phyloP scores from a whole-genome alignment of 1,140 invertebrate genomes.

The Drosophila guanche region DNA sequence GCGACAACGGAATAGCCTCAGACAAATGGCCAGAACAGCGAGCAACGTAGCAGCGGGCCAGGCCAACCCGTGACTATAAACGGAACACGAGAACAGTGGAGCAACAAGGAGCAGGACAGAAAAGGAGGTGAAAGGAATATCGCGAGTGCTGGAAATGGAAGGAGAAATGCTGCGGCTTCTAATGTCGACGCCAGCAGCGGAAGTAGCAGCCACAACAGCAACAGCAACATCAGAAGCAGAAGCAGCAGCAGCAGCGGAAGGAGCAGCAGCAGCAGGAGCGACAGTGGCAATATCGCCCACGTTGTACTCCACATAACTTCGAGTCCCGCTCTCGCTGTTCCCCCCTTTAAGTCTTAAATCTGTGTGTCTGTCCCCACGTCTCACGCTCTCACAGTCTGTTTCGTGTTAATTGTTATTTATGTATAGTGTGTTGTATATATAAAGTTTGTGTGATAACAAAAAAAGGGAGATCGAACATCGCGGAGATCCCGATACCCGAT shows the following conservation, averaged over 20 bases:
- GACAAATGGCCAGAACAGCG: slow-evolving; percentile 60
- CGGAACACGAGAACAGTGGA: slow-evolving; percentile 5
- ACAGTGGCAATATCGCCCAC: slow-evolving; percentile 22
- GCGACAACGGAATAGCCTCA: slow-evolving; percentile 36
- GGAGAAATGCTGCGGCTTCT: slow-evolving; percentile 30
- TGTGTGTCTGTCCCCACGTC: slow-evolving; percentile 6
- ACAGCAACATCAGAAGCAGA: slow-evolving; percentile 6
- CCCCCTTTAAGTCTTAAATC: not conserved
- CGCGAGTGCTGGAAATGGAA: slow-evolving; percentile 33
- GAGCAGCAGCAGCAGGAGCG: slow-evolving; percentile 18
- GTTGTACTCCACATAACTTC: slow-evolving; percentile 24
- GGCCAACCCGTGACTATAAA: slow-evolving; percentile 39
- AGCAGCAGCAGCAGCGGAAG: slow-evolving; percentile 22
- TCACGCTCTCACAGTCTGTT: slow-evolving; percentile 36
- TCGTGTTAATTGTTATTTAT: slow-evolving; percentile 78
- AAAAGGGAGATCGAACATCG: slow-evolving; percentile 29
- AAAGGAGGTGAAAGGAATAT: slow-evolving; percentile 11
- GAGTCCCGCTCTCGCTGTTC: slow-evolving; percentile 25
- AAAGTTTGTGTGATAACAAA: slow-evolving; percentile 73
- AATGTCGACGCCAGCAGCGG: slow-evolving; percentile 36
- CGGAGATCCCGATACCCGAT: not conserved
- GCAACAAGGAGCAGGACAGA: slow-evolving; percentile 5
- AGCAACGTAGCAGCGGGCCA: slow-evolving; percentile 25
- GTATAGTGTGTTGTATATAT: slow-evolving; percentile 77
- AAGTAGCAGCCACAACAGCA: slow-evolving; percentile 23